phyloP scores from a whole-genome alignment of 2,888 invertebrate genomes.

The Griposia aprilina region DNA sequence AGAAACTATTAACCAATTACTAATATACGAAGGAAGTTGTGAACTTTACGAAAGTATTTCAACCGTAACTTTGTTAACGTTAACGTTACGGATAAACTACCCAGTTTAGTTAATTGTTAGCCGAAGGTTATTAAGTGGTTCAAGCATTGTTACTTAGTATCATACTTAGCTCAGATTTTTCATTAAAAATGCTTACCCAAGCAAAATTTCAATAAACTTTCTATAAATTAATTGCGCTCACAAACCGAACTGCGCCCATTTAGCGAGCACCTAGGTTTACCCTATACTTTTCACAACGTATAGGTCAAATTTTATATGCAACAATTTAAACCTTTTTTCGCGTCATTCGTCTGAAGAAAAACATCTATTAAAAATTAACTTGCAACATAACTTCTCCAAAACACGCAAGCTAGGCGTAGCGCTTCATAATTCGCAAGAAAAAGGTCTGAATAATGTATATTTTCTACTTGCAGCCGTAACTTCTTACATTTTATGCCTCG shows the following conservation, averaged over 20 bases:
- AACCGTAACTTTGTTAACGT: constrained; percentile 72
- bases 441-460: constrained; percentile 84
- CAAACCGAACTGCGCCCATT: constrained; percentile 48
- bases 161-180: constrained; percentile 6
- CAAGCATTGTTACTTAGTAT: constrained; percentile 35
- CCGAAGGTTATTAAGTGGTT: constrained; percentile 36
- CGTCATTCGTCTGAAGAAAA: constrained; percentile 65
- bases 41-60: constrained; percentile 81
- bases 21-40: constrained; percentile 75
- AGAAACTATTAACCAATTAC: constrained; percentile 71
- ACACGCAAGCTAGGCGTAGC: constrained; percentile 82
- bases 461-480: constrained; percentile 76
- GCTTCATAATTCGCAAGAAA: constrained; percentile 84
- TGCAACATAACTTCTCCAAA: constrained; percentile 77
- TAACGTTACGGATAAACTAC: constrained; percentile 77
- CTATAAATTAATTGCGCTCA: constrained; percentile 44
- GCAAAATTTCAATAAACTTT: constrained; percentile 39
- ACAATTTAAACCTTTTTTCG: constrained; percentile 65
- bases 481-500: constrained; percentile 76
- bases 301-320: constrained; percentile 70
- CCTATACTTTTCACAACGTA: constrained; percentile 59
- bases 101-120: constrained; percentile 77
- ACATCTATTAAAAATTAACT: constrained; percentile 69
- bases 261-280: constrained; percentile 28
- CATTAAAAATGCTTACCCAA: constrained; percentile 35